Base-by-base conservation (phyloP, 2,797 vertebrate species). In the Anguilla obscura region DNA sequence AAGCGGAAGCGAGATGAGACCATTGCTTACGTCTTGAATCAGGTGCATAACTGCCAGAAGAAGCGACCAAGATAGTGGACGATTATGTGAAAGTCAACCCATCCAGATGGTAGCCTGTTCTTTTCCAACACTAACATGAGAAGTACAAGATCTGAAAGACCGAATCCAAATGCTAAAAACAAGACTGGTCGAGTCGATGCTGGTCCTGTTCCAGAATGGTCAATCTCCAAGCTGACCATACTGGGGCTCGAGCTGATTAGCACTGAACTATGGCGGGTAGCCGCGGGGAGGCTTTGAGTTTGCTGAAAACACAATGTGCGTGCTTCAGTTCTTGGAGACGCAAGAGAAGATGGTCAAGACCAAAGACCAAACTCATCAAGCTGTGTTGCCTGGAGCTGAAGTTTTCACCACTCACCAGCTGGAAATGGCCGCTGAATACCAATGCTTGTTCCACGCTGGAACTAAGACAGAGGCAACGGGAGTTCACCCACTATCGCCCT, bases 351-450 rank as follows among this genome's bases (percentile, higher is more conserved):
- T 48, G 79, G 79, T 36, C 40, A 21, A 82, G 18, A 82, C 40
- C 79, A 82, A 50, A 82, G 79, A 82, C 45, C 40, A 48, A 50
- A 50, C 79, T 82, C 40, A 48, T 82, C 40, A 82, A 82, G 79
- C 45, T 82, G 76, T 40, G 16, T 80, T 45, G 16, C 21, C 36
- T 45, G 30, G 16, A 82, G 40, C 40, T n/a, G 24, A 66, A 66
- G 63, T 5, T 8, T 66, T 66, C 9, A 79, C 16, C 33, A 36
- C 74, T 74, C 33, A 79, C 36, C 74, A 79, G 12, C 74, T 14
- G 74, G 36, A 21, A 21, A 36, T 76, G 30, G 27, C 71, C 6
- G 21, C 71, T 36, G 71, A 36, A 76, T 36, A 33, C 33, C 33
- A 33, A 0, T 5, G 18, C 33, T 40, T 6, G 30, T 79, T 79